Percentiles rank a stretch among this genome's conserved stretches.
These are phyloP conservation scores for Venturia canescens DNA, from an alignment of 1,140 invertebrate species.

Conservation along the genomic window DNA sequence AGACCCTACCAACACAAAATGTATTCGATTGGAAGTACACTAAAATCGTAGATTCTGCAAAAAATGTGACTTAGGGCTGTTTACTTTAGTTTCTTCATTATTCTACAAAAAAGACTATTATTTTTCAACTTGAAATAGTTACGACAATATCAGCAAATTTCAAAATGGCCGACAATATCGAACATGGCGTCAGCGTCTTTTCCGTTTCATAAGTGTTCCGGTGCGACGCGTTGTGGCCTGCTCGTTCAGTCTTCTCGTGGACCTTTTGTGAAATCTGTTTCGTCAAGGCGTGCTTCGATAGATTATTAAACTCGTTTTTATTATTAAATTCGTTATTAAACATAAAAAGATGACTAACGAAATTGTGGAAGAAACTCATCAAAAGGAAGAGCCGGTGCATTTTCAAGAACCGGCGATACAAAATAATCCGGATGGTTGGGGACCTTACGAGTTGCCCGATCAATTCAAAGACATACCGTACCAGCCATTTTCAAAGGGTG, in stretches of 20 bases:
- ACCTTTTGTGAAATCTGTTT: constrained; percentile 9
- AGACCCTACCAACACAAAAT: too few relatives aligned
- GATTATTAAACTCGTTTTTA: neutral
- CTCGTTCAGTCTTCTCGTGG: neutral
- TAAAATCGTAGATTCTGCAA: too few relatives aligned
- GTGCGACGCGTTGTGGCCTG: constrained; percentile 2
- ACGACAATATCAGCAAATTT: too few relatives aligned
- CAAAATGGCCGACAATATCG: neutral
- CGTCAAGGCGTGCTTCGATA: neutral
- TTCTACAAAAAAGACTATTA: too few relatives aligned
- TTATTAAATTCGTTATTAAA: neutral
- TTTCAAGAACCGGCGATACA: constrained; percentile 87
- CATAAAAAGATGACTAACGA: constrained; percentile 51
- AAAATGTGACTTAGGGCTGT: neutral
- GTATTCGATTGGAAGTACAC: too few relatives aligned
- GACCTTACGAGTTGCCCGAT: constrained; percentile 94
- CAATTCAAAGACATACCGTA: constrained; percentile 99
- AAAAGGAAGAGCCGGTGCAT: constrained; percentile 67
- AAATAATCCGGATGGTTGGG: constrained; percentile 96
- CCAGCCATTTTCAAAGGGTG: constrained; percentile 98
- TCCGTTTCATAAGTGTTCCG: constrained; percentile 27
- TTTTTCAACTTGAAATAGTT: too few relatives aligned
- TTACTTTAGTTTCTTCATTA: too few relatives aligned
- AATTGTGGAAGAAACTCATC: constrained; percentile 50
- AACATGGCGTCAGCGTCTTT: constrained; percentile 17